Percentiles rank a stretch among this genome's conserved stretches.
These are phyloP conservation scores for Uromys caudimaculatus DNA, from an alignment of 2,797 vertebrate species.

Conservation along the genomic window DNA sequence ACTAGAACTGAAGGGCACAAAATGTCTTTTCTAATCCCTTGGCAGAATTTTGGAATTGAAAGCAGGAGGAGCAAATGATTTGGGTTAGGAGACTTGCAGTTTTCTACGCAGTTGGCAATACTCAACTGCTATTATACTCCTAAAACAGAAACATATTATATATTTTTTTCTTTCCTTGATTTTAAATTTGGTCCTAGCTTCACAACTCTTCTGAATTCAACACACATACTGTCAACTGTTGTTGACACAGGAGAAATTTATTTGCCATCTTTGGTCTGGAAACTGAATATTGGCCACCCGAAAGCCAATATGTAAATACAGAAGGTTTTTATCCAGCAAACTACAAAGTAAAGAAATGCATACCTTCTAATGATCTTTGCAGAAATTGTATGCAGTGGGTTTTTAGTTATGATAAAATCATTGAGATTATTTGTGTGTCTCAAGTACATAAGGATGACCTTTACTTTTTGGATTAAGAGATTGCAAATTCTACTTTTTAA, in stretches of 20 bases:
- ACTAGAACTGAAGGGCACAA: neutral
- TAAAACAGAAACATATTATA: neutral
- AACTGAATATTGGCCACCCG: neutral
- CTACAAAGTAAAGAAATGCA: neutral
- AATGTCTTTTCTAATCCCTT: neutral
- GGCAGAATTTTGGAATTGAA: neutral
- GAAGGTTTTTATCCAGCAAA: neutral
- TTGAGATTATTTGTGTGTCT: neutral
- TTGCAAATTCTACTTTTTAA: neutral
- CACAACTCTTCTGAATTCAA: constrained; percentile 13
- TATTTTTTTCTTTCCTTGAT: neutral
- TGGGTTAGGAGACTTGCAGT: neutral
- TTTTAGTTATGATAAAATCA: neutral
- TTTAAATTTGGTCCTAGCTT: neutral
- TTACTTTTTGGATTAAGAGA: neutral
- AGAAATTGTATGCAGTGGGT: neutral
- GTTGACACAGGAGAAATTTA: neutral
- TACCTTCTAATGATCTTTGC: neutral
- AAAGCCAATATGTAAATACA: neutral
- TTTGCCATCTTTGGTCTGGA: neutral
- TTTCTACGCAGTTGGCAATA: constrained; percentile 45
- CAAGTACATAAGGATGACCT: neutral
- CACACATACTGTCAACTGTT: constrained; percentile 20
- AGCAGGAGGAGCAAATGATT: neutral
- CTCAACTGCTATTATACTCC: neutral